Evolutionary conservation across 2,888 invertebrate genomes (phyloP), one percentile per base, ranked within the genome.

Genomic region (Aethes cnicana): DNA sequence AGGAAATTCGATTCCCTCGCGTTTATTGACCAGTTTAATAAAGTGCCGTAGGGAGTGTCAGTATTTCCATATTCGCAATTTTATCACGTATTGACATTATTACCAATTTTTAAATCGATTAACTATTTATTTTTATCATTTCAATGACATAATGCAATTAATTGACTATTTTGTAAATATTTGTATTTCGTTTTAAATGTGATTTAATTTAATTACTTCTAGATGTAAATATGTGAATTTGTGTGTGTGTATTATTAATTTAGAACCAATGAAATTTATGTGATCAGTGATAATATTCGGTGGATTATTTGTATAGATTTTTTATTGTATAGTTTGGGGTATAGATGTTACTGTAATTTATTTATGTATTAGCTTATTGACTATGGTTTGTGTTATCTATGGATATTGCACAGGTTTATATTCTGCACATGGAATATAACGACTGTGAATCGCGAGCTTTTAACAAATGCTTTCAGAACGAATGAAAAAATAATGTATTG

Each of bases 141-240:
- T 48, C 30, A 47, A 56, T 54, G 49, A 56, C 48, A 49, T 41
- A 21, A 44, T 16, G 32, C 16, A 21, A 30, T 44, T 47, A 20
- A 49, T 42, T 54, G 53, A 53, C 43, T 54, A 32, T 70, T 74
- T 72, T 87, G 86, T 87, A 86, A 83, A 86, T 85, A 84, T 66
- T 73, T 73, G 65, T 63, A 55, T 58, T 50, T 66, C 63, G 71
- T 68, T 61, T 63, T 69, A 69, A 62, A 73, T 82, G 81, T 86
- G 83, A 83, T 86, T 76, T 80, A 76, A 74, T 80, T 82, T 77
- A 77, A 74, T 74, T 65, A 57, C 67, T 62, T 72, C 74, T 75
- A 64, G 56, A 69, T 89, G 88, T 88, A 87, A 83, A 88, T 89
- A 87, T 83, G 79, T 85, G 81, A 78, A 80, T 84, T 80, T 71